A percentile compares a stretch with the other conserved stretches of the same genome.
phyloP scores from a whole-genome alignment of 2,113 vertebrate genomes.

The Ictalurus punctatus region DNA sequence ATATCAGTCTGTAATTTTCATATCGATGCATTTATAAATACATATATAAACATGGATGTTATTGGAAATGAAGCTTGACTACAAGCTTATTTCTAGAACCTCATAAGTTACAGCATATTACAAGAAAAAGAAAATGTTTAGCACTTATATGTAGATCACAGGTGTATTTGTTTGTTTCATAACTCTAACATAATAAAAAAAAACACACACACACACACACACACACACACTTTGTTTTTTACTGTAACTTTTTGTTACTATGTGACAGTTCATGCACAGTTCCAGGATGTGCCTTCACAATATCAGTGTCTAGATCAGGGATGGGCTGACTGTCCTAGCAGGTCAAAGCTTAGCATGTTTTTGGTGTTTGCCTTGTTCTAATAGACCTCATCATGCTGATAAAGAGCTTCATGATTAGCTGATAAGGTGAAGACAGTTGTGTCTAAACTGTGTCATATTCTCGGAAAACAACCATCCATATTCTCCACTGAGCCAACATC shows the following conservation, averaged over 20 bases:
- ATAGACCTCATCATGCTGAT: conserved; percentile 16
- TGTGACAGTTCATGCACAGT: neutral
- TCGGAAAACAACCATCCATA: neutral
- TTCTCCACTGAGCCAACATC: neutral
- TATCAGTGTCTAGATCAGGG: conserved; percentile 29
- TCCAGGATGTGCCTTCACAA: neutral
- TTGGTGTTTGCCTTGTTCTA: conserved; percentile 19
- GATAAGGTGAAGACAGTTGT: conserved; percentile 18
- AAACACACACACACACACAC: too few species aligned
- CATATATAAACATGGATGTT: neutral
- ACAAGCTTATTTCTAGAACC: neutral
- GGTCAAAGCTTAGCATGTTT: conserved; percentile 12
- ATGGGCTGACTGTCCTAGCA: conserved; percentile 9
- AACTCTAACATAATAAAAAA: neutral
- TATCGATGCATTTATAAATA: neutral
- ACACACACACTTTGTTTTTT: neutral
- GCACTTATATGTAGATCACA: neutral
- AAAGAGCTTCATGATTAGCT: conserved; percentile 18
- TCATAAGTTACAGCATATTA: neutral
- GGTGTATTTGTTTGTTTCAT: neutral
- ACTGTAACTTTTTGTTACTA: neutral
- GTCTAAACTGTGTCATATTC: neutral
- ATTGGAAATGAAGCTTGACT: neutral
- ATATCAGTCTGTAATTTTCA: neutral
- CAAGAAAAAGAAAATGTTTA: neutral